Evolutionary conservation across 2,113 vertebrate species (phyloP), one percentile per base, ranked within the genome.

Genomic region (Aegithalos caudatus): DNA sequence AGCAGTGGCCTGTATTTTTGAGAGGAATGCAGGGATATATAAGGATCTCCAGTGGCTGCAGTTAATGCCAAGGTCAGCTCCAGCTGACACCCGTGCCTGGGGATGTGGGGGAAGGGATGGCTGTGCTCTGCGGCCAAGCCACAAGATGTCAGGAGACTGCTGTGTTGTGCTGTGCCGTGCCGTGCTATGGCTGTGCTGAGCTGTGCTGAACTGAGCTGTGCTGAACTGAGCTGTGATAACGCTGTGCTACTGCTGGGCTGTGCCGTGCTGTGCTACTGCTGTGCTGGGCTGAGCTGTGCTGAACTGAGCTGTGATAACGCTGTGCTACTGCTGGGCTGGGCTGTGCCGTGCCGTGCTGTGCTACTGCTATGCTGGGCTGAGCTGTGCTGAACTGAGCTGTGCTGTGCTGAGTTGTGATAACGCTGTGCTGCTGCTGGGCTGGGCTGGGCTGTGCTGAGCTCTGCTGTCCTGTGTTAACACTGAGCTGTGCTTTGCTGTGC

Each of bases 81-180:
- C 84, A 58, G 76, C 92, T 73, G 93, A 81, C 85, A 90, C 57
- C 47, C 47, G 21, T 33, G 90, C 86, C 72, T 25, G 58, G 40
- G 81, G 81, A 82, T 22, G 57, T 61, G 85, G 86, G 95, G 94
- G 96, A 62, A 94, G 88, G 90, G 81, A 61, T 21, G 15, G 61
- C 54, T 94, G 97, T 93, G 89, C 90, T 95, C 69, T 33, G 51
- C 65, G 31, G 80, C 10, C 12, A 24, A 85, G 88, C 97, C 97
- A 97, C 96, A 97, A 97, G 93, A 91, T 94, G 95, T 95, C 97
- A 97, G 97, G 94, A 95, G 94, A 91, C 56, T 7, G 74, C 78
- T 88, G 64, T 14, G 45, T 42, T 37, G 44, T 1, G 61, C 70
- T 2, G 45, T 11, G 45, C 33, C 7, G 53, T 17, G 42, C 53